Percentiles rank a stretch among this genome's conserved stretches.
These are phyloP conservation scores for Leptoclinus maculatus DNA, from an alignment of 2,797 vertebrate genomes.

Conservation along the genomic window DNA sequence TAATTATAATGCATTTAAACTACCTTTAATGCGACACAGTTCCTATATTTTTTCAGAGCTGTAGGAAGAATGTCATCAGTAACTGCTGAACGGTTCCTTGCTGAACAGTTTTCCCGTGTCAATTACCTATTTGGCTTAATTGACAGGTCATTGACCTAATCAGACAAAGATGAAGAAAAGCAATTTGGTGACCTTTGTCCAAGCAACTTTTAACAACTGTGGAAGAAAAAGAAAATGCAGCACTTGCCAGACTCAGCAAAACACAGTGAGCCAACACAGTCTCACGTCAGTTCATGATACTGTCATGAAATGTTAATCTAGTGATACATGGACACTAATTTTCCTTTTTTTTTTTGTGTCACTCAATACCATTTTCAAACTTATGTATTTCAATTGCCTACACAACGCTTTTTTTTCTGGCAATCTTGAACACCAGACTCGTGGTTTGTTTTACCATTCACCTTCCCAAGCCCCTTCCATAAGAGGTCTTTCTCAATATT, in stretches of 20 bases:
- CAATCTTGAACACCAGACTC: too few relatives aligned
- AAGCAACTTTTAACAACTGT: neutral
- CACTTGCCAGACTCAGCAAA: neutral
- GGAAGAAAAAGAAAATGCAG: neutral
- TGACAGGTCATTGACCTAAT: neutral
- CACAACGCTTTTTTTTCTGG: too few relatives aligned
- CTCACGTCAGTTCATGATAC: too few relatives aligned
- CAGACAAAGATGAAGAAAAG: neutral
- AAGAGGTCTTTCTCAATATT: too few relatives aligned
- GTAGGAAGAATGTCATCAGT: neutral
- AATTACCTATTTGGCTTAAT: neutral
- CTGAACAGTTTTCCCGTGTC: neutral
- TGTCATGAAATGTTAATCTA: too few relatives aligned
- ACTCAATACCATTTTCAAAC: too few relatives aligned
- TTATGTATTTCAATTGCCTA: too few relatives aligned
- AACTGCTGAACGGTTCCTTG: neutral
- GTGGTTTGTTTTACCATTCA: too few relatives aligned
- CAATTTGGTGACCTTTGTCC: constrained; percentile 1
- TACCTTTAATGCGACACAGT: neutral
- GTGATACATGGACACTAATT: too few relatives aligned
- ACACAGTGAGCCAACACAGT: neutral
- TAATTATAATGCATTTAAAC: neutral
- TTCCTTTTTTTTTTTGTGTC: too few relatives aligned
- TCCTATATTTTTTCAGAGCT: neutral
- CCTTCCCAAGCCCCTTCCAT: too few relatives aligned